A percentile compares a stretch with the other conserved stretches of the same genome.
These are phyloP conservation scores for Natrix natrix DNA, from an alignment of 2,797 vertebrate genomes.

Conservation along the genomic window DNA sequence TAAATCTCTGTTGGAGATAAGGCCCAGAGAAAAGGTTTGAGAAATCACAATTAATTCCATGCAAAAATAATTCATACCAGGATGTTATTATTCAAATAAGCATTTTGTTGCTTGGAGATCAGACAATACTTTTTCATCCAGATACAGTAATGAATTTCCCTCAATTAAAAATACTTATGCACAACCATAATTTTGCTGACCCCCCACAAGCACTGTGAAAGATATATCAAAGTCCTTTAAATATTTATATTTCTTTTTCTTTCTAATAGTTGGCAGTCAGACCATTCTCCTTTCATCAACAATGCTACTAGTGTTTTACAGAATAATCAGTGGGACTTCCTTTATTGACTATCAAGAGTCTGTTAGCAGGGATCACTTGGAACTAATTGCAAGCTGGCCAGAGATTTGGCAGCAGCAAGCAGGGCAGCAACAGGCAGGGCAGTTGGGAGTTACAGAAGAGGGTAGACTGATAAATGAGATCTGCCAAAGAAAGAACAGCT, in stretches of 20 bases:
- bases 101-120: background rate
- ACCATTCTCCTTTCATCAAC: background rate
- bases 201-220: background rate
- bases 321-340: background rate
- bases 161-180: background rate
- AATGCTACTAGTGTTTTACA: background rate
- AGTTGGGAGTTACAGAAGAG: background rate
- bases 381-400: background rate
- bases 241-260: background rate
- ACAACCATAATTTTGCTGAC: background rate
- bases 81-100: background rate
- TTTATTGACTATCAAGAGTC: constrained; percentile 1
- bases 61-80: background rate
- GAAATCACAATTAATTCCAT: background rate
- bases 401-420: rapidly evolving
- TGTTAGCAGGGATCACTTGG: background rate
- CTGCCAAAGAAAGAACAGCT: background rate
- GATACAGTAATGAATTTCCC: background rate
- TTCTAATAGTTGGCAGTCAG: background rate
- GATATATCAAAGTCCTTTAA: rapidly evolving
- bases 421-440: background rate
- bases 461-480: background rate
- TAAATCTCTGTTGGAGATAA: background rate
- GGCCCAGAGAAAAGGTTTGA: background rate
- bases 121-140: background rate